Conservation (phyloP, 1,140 invertebrate genomes). For the Ladona fulva region DNA sequence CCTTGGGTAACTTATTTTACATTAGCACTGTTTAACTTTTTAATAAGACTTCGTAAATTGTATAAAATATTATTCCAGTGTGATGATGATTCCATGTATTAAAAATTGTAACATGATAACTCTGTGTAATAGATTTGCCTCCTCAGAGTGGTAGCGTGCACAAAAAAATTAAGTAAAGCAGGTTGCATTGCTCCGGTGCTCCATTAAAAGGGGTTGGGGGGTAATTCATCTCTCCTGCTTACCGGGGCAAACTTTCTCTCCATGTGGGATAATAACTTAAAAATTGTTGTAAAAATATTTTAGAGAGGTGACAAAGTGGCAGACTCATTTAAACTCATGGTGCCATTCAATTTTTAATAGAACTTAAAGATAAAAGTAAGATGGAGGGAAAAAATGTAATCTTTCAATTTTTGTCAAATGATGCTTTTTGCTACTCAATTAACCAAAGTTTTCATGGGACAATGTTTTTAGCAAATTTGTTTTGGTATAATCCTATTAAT, state of each 20-base stretch:
- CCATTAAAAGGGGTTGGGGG: neutral
- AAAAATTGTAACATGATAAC: constrained; percentile 5
- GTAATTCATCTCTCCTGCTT: neutral
- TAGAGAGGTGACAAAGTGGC: constrained; percentile 10
- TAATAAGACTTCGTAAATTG: constrained; percentile 26
- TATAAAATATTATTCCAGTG: constrained; percentile 25
- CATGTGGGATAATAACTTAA: neutral
- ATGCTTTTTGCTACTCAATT: constrained; percentile 17
- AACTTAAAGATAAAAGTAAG: neutral
- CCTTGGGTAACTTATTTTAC: constrained; percentile 27
- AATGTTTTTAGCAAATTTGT: constrained; percentile 19
- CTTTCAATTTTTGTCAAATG: constrained; percentile 16
- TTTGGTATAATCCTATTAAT: constrained; percentile 18
- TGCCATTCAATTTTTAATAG: constrained; percentile 16
- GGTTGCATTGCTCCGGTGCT: neutral
- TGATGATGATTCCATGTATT: constrained; percentile 22
- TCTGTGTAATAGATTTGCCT: constrained; percentile 14
- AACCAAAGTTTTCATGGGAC: constrained; percentile 16
- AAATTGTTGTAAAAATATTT: constrained; percentile 1
- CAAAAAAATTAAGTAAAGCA: neutral
- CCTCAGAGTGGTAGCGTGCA: constrained; percentile 15
- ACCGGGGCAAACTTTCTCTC: neutral
- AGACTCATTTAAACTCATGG: constrained; percentile 13
- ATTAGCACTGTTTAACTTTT: constrained; percentile 26
- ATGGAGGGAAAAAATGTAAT: constrained; percentile 13